Base-by-base conservation (phyloP, 2,888 invertebrate genomes). In the Pemphredon lugubris region DNA sequence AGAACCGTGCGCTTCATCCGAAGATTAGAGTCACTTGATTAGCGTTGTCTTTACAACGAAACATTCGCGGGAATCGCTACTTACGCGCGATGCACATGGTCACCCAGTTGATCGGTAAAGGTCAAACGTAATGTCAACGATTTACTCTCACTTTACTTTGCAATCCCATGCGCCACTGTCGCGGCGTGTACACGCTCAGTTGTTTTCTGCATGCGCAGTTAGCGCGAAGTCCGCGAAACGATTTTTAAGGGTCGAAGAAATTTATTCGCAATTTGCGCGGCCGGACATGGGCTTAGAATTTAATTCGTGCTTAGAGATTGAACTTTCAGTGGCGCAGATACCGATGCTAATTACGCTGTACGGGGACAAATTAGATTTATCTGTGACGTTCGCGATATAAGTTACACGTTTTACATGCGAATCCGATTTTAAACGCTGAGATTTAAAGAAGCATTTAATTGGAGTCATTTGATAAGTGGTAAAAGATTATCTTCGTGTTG, bases 41-140 rank as follows among this genome's bases (percentile, higher is more conserved):
- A 65, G 59, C 59, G n/a, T 37, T 45, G 44, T 51, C 44, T 40
- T 57, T 45, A 45, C 21, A 39, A 14, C n/a, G 50, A 9, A 50
- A 57, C 51, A 39, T 20, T 18, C 59, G 14, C 50, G 51, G 18
- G 59, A 60, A 63, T 44, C 65, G 34, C 48, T 44, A 48, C 58
- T 58, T 72, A 26, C 44, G 30, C 57, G 13, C 34, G 39, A 21
- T 32, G 34, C 58, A 18, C 32, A 9, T 34, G 32, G 68, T 53
- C 51, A 54, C 42, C 42, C 23, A 18, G 20, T 47, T 53, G 61
- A 73, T 66, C 60, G 73, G 69, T 44, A 75, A 69, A 71, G 81
- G 81, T 80, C 69, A 80, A 73, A 72, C 72, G 69, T 67, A 48
- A 66, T 67, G 68, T 80, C 78, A 64, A 77, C 78, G 80, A 78